Percentiles rank a stretch among this genome's conserved stretches.
phyloP scores from a whole-genome alignment of 2,113 vertebrate genomes.

The Chaenocephalus aceratus region DNA sequence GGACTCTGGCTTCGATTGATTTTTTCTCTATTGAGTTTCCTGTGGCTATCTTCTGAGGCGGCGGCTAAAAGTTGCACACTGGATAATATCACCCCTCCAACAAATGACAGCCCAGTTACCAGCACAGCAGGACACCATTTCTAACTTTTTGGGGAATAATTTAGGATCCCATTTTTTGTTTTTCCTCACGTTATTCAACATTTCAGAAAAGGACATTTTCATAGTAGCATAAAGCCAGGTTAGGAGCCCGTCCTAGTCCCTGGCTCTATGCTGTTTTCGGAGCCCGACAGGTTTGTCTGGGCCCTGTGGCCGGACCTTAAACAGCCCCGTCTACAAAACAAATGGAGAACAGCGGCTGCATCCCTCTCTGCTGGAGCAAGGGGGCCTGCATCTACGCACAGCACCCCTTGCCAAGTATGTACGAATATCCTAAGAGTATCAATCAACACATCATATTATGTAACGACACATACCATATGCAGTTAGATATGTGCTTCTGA shows the following conservation, averaged over 20 bases:
- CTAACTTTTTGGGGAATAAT: neutral
- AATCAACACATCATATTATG: neutral
- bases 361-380: constrained; percentile 95
- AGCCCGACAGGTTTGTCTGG: constrained; percentile 80
- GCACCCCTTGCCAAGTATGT: constrained; percentile 83
- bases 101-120: neutral
- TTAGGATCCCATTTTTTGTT: neutral
- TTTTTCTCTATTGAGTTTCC: constrained; percentile 6
- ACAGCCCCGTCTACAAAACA: constrained; percentile 73
- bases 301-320: constrained; percentile 79
- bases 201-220: neutral
- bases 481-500: neutral
- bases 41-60: neutral
- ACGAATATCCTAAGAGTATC: neutral
- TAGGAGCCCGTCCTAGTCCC: constrained; percentile 18
- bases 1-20: constrained; percentile 19
- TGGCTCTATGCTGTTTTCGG: constrained; percentile 70
- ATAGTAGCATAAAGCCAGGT: neutral
- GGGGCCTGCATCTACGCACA: constrained; percentile 85
- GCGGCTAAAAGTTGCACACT: constrained; percentile 2
- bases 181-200: neutral
- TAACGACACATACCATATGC: neutral
- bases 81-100: neutral
- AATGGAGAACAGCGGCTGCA: constrained; percentile 95
- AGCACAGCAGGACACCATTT: neutral